Evolutionary conservation across 2,888 invertebrate genomes (phyloP).

Genomic region (Brenthis daphne): DNA sequence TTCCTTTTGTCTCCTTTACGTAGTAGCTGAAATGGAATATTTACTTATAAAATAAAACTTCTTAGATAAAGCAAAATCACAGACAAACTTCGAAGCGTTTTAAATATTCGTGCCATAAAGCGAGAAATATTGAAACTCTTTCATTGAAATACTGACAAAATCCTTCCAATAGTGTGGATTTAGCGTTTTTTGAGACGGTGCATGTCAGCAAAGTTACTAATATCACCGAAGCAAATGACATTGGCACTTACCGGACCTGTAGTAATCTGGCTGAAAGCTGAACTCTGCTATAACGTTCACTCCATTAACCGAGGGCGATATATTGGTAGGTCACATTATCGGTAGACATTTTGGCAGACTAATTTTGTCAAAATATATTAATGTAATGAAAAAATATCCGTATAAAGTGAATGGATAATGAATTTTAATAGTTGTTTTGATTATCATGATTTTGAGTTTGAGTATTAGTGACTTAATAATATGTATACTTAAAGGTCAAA

Average conservation of each 20-base stretch:
- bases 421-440: too few relatives aligned
- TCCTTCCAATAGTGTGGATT: slow-evolving; percentile 22
- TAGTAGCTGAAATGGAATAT: too few relatives aligned
- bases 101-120: slow-evolving; percentile 15
- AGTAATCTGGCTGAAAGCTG: slow-evolving; percentile 41
- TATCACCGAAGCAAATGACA: slow-evolving; percentile 32
- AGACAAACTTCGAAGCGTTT: slow-evolving; percentile 5
- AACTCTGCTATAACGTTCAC: slow-evolving; percentile 35
- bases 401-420: not conserved
- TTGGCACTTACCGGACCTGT: slow-evolving; percentile 32
- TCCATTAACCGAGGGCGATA: slow-evolving; percentile 35
- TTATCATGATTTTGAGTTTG: too few relatives aligned
- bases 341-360: slow-evolving; percentile 13
- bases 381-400: not conserved
- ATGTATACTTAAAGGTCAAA: too few relatives aligned
- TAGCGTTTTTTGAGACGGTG: slow-evolving; percentile 26
- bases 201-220: slow-evolving; percentile 32
- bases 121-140: slow-evolving; percentile 25
- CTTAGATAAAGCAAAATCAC: not conserved
- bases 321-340: slow-evolving; percentile 26
- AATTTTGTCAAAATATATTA: slow-evolving; percentile 16
- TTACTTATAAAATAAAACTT: too few relatives aligned
- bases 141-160: slow-evolving; percentile 23
- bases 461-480: too few relatives aligned
- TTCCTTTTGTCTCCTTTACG: too few relatives aligned